A percentile compares a stretch with the other conserved stretches of the same genome.
Evolutionary conservation across 2,113 vertebrate genomes (phyloP).

Genomic region (Nasalis larvatus): DNA sequence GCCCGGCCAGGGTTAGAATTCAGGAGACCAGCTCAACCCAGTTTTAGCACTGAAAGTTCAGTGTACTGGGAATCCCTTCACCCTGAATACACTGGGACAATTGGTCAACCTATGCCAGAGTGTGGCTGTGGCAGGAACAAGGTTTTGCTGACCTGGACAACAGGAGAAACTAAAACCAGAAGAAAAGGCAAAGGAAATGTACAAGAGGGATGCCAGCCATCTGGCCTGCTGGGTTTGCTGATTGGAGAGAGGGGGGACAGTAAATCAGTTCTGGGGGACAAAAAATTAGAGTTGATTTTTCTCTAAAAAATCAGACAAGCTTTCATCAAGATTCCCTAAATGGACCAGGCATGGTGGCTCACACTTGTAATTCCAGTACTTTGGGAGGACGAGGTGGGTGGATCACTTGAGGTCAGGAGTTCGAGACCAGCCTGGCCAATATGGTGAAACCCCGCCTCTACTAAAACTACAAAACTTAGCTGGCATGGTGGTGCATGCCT

Average conservation of each 20-base stretch:
- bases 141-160: neutral
- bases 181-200: neutral
- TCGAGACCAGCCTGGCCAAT: too few species aligned
- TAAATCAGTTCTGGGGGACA: neutral
- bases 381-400: too few species aligned
- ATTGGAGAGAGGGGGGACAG: rapidly evolving
- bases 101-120: neutral
- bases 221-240: neutral
- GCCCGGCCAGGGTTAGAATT: neutral
- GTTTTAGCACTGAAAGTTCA: neutral
- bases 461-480: too few species aligned
- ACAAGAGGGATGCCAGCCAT: neutral
- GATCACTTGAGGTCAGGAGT: too few species aligned
- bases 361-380: too few species aligned
- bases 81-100: neutral
- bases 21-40: neutral
- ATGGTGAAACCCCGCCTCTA: too few species aligned
- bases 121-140: neutral
- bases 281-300: neutral
- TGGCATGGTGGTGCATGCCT: too few species aligned
- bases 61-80: neutral
- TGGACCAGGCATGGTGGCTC: too few species aligned
- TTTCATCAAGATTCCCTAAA: neutral
- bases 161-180: neutral
- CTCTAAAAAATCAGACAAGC: neutral